Percentiles rank a stretch among this genome's conserved stretches.
Evolutionary conservation across 2,797 vertebrate genomes (phyloP).

Genomic region (Pangasius mekongensis): DNA sequence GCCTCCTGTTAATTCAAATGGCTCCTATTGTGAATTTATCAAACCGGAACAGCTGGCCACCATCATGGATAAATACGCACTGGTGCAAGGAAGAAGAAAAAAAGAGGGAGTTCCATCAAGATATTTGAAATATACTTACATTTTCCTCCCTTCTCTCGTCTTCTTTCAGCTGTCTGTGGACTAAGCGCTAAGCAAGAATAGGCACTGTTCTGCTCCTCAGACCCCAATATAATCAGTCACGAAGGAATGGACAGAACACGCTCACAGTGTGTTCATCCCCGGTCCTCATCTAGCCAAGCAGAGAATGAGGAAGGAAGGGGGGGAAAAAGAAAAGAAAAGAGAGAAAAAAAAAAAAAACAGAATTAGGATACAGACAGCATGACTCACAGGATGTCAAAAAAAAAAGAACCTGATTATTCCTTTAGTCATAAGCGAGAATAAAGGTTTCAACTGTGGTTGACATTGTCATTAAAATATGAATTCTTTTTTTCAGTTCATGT

Average conservation of each 20-base stretch:
- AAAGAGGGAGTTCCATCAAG: slow-evolving; percentile 73
- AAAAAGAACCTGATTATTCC: slow-evolving; percentile 39
- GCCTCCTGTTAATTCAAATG: slow-evolving; percentile 79
- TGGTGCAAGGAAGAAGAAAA: slow-evolving; percentile 67
- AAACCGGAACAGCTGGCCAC: slow-evolving; percentile 81
- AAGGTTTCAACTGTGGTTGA: slow-evolving; percentile 19
- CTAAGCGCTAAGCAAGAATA: slow-evolving; percentile 73
- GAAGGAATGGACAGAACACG: slow-evolving; percentile 77
- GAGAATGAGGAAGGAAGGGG: background rate
- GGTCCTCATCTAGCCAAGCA: slow-evolving; percentile 56
- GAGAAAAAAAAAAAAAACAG: background rate
- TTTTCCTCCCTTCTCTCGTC: slow-evolving; percentile 28
- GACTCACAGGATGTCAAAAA: slow-evolving; percentile 38
- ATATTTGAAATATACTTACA: slow-evolving; percentile 78
- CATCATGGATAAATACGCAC: slow-evolving; percentile 78
- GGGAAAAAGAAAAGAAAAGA: background rate
- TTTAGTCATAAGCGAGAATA: slow-evolving; percentile 30
- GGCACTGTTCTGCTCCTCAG: slow-evolving; percentile 79
- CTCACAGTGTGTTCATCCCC: slow-evolving; percentile 77
- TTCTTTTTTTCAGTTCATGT: slow-evolving; percentile 18
- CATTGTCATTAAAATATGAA: slow-evolving; percentile 24
- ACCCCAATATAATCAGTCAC: slow-evolving; percentile 75
- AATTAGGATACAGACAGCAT: slow-evolving; percentile 41
- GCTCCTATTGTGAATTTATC: slow-evolving; percentile 75
- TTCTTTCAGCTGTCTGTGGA: slow-evolving; percentile 70